Conservation (phyloP, 2,113 vertebrate species). For the Macquaria ambigua region DNA sequence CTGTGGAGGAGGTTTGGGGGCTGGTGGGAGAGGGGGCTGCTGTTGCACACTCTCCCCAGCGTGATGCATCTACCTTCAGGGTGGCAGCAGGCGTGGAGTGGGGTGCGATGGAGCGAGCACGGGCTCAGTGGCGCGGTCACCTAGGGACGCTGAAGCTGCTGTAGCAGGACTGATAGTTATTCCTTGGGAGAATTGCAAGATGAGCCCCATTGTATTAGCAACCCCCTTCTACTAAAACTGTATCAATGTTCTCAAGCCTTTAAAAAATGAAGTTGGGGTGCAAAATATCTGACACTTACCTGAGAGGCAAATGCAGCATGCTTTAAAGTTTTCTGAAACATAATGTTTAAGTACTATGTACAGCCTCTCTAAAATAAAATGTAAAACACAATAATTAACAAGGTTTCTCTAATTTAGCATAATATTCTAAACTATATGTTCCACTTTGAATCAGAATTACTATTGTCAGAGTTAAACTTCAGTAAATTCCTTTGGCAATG, state of each 20-base stretch:
- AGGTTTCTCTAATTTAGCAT: constrained; percentile 21
- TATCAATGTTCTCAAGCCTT: constrained; percentile 67
- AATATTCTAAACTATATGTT: constrained; percentile 25
- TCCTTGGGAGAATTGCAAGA: constrained; percentile 88
- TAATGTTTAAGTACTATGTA: neutral
- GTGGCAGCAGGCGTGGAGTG: constrained; percentile 87
- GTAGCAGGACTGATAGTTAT: constrained; percentile 89
- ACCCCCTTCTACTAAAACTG: constrained; percentile 64
- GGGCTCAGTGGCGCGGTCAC: constrained; percentile 88
- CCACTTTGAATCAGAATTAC: constrained; percentile 55
- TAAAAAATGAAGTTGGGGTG: constrained; percentile 49
- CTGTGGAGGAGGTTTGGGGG: constrained; percentile 62
- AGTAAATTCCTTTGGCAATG: constrained; percentile 70
- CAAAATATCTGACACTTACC: constrained; percentile 49
- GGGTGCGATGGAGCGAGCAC: constrained; percentile 86
- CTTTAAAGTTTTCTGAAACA: constrained; percentile 6
- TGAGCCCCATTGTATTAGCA: constrained; percentile 87
- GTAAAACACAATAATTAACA: constrained; percentile 20
- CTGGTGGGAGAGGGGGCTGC: constrained; percentile 75
- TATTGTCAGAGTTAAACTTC: constrained; percentile 66
- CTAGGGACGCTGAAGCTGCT: constrained; percentile 86
- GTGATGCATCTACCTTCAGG: constrained; percentile 88
- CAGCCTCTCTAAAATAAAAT: neutral
- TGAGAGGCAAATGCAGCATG: neutral
- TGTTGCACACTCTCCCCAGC: constrained; percentile 82